phyloP scores from a whole-genome alignment of 2,797 vertebrate species.

The Sebastes vulpes region DNA sequence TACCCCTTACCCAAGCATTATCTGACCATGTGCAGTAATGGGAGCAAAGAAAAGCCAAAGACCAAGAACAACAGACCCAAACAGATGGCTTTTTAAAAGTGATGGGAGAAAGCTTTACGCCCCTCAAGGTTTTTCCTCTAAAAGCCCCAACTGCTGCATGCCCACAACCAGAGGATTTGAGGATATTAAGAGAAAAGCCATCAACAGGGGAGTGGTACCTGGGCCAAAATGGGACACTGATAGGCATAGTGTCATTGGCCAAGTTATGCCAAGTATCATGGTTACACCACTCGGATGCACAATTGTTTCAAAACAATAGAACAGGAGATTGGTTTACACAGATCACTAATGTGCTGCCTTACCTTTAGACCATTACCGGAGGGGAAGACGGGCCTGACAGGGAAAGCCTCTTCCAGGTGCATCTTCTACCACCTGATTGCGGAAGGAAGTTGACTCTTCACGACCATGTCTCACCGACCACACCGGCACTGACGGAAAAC shows the following conservation, averaged over 20 bases:
- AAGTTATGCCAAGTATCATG: not conserved
- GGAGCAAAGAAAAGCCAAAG: not conserved
- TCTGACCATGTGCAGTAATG: not conserved
- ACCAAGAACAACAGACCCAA: not conserved
- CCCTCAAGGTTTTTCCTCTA: not conserved
- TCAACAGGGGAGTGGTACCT: not conserved
- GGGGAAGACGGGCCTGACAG: not conserved
- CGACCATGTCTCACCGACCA: not conserved
- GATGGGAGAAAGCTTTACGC: not conserved
- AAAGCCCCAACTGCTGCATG: not conserved
- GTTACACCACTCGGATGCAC: not conserved
- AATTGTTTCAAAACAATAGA: not conserved
- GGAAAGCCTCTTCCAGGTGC: not conserved
- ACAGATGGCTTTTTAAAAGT: not conserved
- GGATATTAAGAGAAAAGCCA: not conserved
- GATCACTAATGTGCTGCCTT: constrained; percentile 3
- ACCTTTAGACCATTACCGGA: not conserved
- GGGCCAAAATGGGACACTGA: not conserved
- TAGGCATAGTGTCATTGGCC: not conserved
- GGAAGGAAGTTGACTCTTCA: not conserved
- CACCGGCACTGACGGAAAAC: not conserved
- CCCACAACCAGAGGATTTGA: not conserved
- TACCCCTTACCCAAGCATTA: not conserved
- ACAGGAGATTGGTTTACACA: not conserved
- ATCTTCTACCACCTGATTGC: not conserved